Percentiles rank a stretch among this genome's conserved stretches.
Conservation (phyloP, 2,888 invertebrate genomes). For the Coelinius sp. region DNA sequence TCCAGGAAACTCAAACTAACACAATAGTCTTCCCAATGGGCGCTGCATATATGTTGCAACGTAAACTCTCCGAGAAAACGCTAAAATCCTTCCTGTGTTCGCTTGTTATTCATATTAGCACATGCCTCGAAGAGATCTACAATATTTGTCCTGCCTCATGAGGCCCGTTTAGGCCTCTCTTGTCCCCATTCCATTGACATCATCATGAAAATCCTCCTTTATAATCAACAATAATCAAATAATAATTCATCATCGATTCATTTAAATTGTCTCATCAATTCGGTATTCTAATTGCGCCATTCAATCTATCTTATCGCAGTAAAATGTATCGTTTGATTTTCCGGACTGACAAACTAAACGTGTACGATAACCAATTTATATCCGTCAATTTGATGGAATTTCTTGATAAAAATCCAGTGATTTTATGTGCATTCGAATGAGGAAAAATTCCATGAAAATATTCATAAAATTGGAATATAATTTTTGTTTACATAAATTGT, state of each 20-base stretch:
- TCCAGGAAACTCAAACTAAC: constrained; percentile 6
- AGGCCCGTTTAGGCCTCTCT: constrained; percentile 9
- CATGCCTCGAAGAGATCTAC: constrained; percentile 36
- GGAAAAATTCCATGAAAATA: no score
- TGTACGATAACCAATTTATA: background rate
- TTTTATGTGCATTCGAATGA: background rate
- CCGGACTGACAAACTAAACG: background rate
- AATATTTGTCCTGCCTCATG: constrained; percentile 33
- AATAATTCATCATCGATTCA: background rate
- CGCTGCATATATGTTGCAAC: constrained; percentile 24
- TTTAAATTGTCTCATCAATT: background rate
- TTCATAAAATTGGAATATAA: background rate
- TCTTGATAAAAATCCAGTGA: background rate
- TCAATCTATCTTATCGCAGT: constrained; percentile 1
- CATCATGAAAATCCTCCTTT: background rate
- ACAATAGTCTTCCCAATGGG: constrained; percentile 14
- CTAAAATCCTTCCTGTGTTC: constrained; percentile 67
- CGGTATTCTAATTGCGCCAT: constrained; percentile 7
- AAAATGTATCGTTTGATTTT: background rate
- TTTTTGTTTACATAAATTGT: no score
- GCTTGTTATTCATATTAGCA: constrained; percentile 68
- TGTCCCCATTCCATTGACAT: constrained; percentile 26
- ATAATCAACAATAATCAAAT: background rate
- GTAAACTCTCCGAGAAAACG: constrained; percentile 38
- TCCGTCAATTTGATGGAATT: background rate